Conservation (phyloP, 2,797 vertebrate species). For the Anabacerthia variegaticeps region DNA sequence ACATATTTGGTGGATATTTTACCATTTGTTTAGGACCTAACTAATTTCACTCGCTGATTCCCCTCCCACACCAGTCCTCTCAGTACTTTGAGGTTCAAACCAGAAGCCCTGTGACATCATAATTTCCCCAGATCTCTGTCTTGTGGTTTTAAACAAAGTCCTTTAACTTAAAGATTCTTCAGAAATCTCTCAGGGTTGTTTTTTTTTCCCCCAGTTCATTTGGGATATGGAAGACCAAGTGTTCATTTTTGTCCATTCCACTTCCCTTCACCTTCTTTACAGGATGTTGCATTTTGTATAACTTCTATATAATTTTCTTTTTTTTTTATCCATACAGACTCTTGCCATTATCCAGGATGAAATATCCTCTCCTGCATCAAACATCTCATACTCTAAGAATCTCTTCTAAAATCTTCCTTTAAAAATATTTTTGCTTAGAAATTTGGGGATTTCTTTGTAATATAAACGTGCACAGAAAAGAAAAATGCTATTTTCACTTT, state of each 20-base stretch:
- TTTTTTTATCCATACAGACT: neutral
- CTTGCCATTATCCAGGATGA: neutral
- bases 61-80: neutral
- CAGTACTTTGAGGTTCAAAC: neutral
- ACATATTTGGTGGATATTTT: neutral
- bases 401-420: neutral
- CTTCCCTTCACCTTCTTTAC: neutral
- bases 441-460: neutral
- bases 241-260: neutral
- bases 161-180: neutral
- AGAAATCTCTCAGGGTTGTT: neutral
- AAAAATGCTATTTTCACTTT: neutral
- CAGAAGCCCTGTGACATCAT: neutral
- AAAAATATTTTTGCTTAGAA: neutral
- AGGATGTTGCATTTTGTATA: neutral
- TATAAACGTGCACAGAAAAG: neutral
- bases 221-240: neutral
- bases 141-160: neutral
- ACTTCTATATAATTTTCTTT: neutral
- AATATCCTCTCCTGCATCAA: neutral
- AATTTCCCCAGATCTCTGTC: neutral
- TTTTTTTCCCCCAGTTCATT: fast-evolving
- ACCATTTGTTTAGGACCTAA: neutral
- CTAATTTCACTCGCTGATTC: neutral
- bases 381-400: neutral